These are phyloP conservation scores for Spongia lamella DNA, from an alignment of 37 sponge, comb jelly and placozoan genomes.

Conservation along the genomic window DNA sequence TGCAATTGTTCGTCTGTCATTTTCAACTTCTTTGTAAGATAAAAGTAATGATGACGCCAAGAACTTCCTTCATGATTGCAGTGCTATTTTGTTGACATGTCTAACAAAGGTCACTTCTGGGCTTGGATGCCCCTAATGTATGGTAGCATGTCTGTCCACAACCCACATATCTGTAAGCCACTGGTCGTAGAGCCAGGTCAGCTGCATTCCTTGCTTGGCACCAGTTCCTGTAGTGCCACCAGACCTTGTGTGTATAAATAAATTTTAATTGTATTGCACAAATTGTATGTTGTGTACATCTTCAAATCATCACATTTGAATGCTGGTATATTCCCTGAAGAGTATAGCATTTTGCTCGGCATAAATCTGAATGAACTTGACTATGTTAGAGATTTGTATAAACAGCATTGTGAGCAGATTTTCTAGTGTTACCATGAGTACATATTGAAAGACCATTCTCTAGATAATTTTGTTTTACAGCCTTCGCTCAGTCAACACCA, in stretches of 20 bases:
- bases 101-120: constrained; percentile 64
- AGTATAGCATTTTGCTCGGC: constrained; percentile 20
- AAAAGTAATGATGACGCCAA: too few relatives aligned
- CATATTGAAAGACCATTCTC: background rate
- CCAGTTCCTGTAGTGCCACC: too few relatives aligned
- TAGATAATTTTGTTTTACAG: too few relatives aligned
- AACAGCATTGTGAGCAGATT: background rate
- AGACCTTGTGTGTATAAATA: too few relatives aligned
- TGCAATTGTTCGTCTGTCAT: too few relatives aligned
- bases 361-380: too few relatives aligned
- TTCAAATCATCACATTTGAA: constrained; percentile 3
- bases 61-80: constrained; percentile 29
- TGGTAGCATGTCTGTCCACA: constrained; percentile 45
- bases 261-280: too few relatives aligned
- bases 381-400: background rate
- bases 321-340: constrained; percentile 5
- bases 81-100: constrained; percentile 52
- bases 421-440: constrained; percentile 10
- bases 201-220: too few relatives aligned
- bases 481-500: too few relatives aligned
- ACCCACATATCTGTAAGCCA: constrained; percentile 10
- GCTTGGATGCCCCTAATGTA: constrained; percentile 40
- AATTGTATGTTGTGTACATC: too few relatives aligned
- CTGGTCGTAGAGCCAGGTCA: too few relatives aligned
- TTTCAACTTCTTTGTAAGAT: too few relatives aligned